Evolutionary conservation across 2,113 vertebrate genomes (phyloP).

Genomic region (Anoplopoma fimbria): DNA sequence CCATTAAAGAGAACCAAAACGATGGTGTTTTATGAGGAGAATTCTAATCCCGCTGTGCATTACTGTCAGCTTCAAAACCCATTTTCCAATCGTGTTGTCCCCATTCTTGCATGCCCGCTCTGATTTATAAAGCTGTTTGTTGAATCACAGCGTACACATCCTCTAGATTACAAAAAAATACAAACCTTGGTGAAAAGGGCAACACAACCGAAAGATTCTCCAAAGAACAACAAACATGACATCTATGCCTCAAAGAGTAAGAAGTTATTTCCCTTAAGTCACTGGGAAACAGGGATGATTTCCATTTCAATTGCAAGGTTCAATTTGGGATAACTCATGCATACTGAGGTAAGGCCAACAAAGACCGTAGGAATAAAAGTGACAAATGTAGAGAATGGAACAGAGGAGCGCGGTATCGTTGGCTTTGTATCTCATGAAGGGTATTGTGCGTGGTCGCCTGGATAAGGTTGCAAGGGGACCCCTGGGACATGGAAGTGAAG

Average conservation of each 20-base stretch:
- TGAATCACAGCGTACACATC: constrained; percentile 21
- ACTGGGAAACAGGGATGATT: constrained; percentile 58
- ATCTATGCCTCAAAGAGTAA: constrained; percentile 57
- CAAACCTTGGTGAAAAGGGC: constrained; percentile 58
- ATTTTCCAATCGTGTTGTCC: constrained; percentile 47
- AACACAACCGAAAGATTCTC: constrained; percentile 59
- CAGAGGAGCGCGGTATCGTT: constrained; percentile 67
- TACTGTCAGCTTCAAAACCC: constrained; percentile 47
- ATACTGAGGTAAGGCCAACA: constrained; percentile 73
- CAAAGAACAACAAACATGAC: constrained; percentile 69
- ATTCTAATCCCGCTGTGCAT: constrained; percentile 42
- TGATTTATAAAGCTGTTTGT: constrained; percentile 47
- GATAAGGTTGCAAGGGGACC: constrained; percentile 73
- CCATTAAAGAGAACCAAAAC: constrained; percentile 40
- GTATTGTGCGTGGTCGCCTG: constrained; percentile 75
- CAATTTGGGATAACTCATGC: constrained; percentile 77
- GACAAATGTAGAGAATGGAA: constrained; percentile 79
- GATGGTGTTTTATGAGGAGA: constrained; percentile 36
- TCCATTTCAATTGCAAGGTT: constrained; percentile 75
- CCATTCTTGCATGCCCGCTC: constrained; percentile 22
- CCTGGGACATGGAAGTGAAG: constrained; percentile 71
- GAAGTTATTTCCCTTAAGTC: constrained; percentile 70
- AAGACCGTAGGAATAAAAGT: constrained; percentile 79
- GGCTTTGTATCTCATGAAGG: constrained; percentile 80
- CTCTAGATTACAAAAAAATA: constrained; percentile 42